Conservation (phyloP, 1,140 invertebrate genomes). For the Babylonia areolata region DNA sequence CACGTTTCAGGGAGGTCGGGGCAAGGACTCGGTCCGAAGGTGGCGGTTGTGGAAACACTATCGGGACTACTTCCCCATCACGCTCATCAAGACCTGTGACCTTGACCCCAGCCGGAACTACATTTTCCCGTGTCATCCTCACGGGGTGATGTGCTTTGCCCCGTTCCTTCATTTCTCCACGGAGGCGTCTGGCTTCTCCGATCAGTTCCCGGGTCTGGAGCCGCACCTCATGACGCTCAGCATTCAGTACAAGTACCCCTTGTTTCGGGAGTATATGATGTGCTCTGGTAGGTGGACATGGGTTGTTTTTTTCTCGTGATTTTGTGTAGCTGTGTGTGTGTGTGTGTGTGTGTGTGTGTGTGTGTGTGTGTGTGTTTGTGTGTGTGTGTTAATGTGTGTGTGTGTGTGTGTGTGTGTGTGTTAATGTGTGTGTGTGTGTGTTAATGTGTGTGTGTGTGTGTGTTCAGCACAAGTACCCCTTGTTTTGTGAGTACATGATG, state of each 20-base stretch:
- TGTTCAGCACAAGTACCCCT: constrained; percentile 83
- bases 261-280: constrained; percentile 85
- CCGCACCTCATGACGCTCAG: constrained; percentile 85
- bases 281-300: too few species aligned
- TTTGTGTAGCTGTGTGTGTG: too few species aligned
- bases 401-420: too few species aligned
- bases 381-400: too few species aligned
- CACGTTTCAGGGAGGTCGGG: constrained; percentile 79
- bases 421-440: too few species aligned
- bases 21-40: constrained; percentile 81
- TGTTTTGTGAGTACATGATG: constrained; percentile 85
- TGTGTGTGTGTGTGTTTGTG: too few species aligned
- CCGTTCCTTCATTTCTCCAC: constrained; percentile 87
- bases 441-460: neutral
- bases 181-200: constrained; percentile 82
- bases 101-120: constrained; percentile 89
- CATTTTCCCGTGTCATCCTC: constrained; percentile 91
- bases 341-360: neutral
- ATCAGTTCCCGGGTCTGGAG: constrained; percentile 87
- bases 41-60: constrained; percentile 85
- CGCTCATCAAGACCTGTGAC: constrained; percentile 87
- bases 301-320: too few species aligned
- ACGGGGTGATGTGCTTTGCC: constrained; percentile 88
- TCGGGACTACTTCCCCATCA: constrained; percentile 89
- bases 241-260: constrained; percentile 88